phyloP scores from a whole-genome alignment of 2,113 vertebrate genomes.

The Mustela lutreola region DNA sequence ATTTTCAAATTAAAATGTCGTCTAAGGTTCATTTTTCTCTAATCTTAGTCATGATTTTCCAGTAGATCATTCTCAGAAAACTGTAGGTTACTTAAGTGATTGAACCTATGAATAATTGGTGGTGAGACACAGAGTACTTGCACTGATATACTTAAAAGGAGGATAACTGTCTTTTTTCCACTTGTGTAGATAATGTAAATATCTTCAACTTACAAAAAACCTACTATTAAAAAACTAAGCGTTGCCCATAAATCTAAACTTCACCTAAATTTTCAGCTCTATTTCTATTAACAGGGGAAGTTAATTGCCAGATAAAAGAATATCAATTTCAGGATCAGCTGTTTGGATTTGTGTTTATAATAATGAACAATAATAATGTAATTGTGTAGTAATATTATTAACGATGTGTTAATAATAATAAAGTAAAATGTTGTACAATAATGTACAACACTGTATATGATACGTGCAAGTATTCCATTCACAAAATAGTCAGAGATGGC shows the following conservation, averaged over 20 bases:
- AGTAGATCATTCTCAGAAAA: constrained; percentile 43
- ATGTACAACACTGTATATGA: constrained; percentile 29
- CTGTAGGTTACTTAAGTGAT: background rate
- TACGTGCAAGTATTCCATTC: background rate
- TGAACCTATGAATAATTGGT: background rate
- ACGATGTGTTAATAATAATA: constrained; percentile 57
- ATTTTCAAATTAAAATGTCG: constrained; percentile 55
- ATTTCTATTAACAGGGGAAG: constrained; percentile 33
- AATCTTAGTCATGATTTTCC: background rate
- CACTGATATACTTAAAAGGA: background rate
- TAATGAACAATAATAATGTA: constrained; percentile 24
- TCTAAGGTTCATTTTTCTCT: constrained; percentile 44
- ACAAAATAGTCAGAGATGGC: constrained; percentile 37
- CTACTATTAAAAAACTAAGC: constrained; percentile 3
- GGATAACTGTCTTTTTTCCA: background rate
- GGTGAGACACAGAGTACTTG: background rate
- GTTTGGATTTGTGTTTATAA: constrained; percentile 61
- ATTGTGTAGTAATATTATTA: no score
- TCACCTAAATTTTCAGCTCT: constrained; percentile 58
- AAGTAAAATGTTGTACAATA: constrained; percentile 24
- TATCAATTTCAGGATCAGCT: constrained; percentile 64
- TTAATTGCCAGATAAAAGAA: constrained; percentile 60
- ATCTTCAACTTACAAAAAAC: constrained; percentile 28
- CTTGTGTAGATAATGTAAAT: background rate
- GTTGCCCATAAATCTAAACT: constrained; percentile 37